These are phyloP conservation scores for Drosophila limbata DNA, from an alignment of 2,888 invertebrate species.

Conservation along the genomic window DNA sequence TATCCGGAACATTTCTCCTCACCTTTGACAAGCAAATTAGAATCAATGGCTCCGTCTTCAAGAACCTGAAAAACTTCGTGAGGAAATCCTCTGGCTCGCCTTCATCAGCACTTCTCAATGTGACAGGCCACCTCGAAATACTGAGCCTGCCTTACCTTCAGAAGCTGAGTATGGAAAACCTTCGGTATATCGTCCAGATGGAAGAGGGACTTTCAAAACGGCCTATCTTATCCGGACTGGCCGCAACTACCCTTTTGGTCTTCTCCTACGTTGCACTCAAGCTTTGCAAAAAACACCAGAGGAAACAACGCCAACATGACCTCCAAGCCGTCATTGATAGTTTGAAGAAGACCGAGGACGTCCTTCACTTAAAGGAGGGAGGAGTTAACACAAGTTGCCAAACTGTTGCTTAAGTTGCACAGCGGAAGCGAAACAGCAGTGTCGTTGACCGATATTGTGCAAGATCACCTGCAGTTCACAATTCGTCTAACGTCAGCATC, in stretches of 20 bases:
- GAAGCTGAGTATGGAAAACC: background rate
- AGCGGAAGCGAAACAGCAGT: background rate
- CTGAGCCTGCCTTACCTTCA: no score
- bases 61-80: background rate
- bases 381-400: constrained; percentile 2
- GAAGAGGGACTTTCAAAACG: no score
- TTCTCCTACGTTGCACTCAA: no score
- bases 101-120: background rate
- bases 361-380: no score
- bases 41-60: background rate
- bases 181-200: no score
- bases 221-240: no score
- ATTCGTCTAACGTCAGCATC: background rate
- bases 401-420: background rate
- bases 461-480: constrained; percentile 1
- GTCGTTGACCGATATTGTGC: constrained; percentile 1
- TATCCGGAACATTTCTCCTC: constrained; percentile 4
- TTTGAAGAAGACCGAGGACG: no score
- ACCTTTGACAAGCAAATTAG: background rate
- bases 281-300: no score
- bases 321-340: no score
- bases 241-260: no score
- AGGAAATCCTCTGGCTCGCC: background rate
- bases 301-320: no score
- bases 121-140: background rate